phyloP scores from a whole-genome alignment of 2,888 invertebrate genomes.

The Notocelia uddmanniana region DNA sequence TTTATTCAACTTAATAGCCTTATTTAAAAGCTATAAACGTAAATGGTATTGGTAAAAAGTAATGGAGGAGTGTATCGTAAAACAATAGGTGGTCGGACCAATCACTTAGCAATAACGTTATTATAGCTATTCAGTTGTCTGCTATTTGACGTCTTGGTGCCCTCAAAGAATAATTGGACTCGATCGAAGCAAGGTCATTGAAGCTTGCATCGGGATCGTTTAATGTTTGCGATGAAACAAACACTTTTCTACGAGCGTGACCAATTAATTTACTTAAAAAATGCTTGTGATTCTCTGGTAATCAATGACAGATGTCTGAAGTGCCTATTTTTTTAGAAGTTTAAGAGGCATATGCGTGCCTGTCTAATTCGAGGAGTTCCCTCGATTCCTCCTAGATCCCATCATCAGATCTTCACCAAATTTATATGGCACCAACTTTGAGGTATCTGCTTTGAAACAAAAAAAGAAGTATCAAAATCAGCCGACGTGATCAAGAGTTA shows the following conservation, averaged over 20 bases:
- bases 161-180: slow-evolving; percentile 39
- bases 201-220: neutral
- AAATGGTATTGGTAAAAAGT: slow-evolving; percentile 24
- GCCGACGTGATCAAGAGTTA: no score
- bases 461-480: no score
- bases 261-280: neutral
- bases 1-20: slow-evolving; percentile 11
- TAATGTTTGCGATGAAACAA: neutral
- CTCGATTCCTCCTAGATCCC: no score
- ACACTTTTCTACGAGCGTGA: neutral
- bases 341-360: no score
- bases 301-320: neutral
- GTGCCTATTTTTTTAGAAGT: no score
- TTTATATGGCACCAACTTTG: no score
- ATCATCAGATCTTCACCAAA: no score
- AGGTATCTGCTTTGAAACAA: no score
- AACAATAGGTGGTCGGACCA: slow-evolving; percentile 40
- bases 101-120: slow-evolving; percentile 41
- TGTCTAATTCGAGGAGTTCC: no score
- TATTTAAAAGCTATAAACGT: slow-evolving; percentile 33
- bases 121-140: slow-evolving; percentile 11
- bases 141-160: slow-evolving; percentile 35
- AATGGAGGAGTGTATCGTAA: slow-evolving; percentile 34
- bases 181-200: slow-evolving; percentile 23
- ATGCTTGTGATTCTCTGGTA: neutral